Evolutionary conservation across 92 coral and sea anemone genomes (phyloP), one percentile per base, ranked within the genome.

Genomic region (Paragorgia papillata): DNA sequence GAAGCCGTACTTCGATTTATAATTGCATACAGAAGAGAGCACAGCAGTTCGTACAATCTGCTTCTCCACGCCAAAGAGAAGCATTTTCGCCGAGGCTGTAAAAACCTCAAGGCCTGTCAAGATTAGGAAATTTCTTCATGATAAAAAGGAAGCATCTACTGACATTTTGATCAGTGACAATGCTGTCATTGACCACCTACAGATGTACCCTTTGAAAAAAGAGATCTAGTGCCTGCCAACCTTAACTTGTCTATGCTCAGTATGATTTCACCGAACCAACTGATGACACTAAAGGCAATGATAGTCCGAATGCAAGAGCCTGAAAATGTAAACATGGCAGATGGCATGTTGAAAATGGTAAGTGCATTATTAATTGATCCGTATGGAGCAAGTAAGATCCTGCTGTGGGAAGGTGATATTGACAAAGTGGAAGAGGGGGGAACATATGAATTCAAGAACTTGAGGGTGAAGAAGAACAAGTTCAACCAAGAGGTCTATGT

Each of bases 21-120:
- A 49, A 9, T 7, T 81, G 21, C 80, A 81, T 32, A 59, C 62
- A 10, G n/a, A 31, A 19, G 30, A n/a, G 12, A 48, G 48, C 9
- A 55, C 22, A 46, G 34, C 79, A 15, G 79, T 69, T 6, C 32
- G 71, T 21, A 69, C 73, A 30, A 63, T 80, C n/a, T 80, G 79
- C 34, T 70, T 69, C 56, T 80, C 71, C 85, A n/a, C 85, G 3
- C 7, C 37, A 26, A 80, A 80, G 57, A 40, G 73, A 80, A 44
- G 43, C 24, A n/a, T 57, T 17, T 57, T 80, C 28, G 71, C 13
- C 7, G 79, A 69, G n/a, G 20, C 44, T 37, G 43, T 37, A 37
- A 12, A 37, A 37, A 12, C n/a, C n/a, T 37, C 43, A 37, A 4
- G 5, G 43, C 43, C 12, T 4, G 43, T 37, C 43, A 37, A 37